Evolutionary conservation across 2,113 vertebrate species (phyloP), one percentile per base, ranked within the genome.

Genomic region (Caranx melampygus): DNA sequence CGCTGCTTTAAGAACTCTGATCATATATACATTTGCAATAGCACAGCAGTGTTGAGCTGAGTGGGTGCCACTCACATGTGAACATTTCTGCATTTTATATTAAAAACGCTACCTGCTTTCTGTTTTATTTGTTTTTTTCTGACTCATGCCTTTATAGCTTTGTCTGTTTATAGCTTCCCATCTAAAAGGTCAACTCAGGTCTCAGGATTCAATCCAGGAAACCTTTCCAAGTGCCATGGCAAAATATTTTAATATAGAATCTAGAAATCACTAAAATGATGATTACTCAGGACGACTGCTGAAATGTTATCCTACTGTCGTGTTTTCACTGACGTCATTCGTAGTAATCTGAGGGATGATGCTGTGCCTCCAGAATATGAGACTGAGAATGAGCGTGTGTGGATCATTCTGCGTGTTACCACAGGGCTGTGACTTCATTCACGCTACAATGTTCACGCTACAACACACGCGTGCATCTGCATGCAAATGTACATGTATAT

Each of bases 391-490:
- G 59, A 77, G 45, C 52, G 4, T 71, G 67, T 61, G 31, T 34
- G 35, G 70, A 49, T 75, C 61, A 2, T 75, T 73, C 59, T 75
- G 68, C 49, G 11, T 74, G 66, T 82, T 20, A 61, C 60, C 74
- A 35, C 58, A 52, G 0, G 16, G 16, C 72, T 84, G 64, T 21
- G 54, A 69, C 57, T 72, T 81, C 52, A 44, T 75, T 49, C 21
- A 44, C 1, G 37, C 34, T 33, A 49, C 4, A 70, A 54, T 75
- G 62, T 42, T 79, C 81, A 75, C 2, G 20, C 70, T 65, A 26
- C 18, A 69, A 45, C 63, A 70, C 73, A 67, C 34, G 42, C 63
- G 44, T 70, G 45, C 35, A 77, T 57, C 63, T 72, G 12, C 40
- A 68, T 82, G 68, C 61, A 77, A 80, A 66, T 69, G 21, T 59